Conservation (phyloP, 2,888 invertebrate genomes). For the Orthosia gracilis region DNA sequence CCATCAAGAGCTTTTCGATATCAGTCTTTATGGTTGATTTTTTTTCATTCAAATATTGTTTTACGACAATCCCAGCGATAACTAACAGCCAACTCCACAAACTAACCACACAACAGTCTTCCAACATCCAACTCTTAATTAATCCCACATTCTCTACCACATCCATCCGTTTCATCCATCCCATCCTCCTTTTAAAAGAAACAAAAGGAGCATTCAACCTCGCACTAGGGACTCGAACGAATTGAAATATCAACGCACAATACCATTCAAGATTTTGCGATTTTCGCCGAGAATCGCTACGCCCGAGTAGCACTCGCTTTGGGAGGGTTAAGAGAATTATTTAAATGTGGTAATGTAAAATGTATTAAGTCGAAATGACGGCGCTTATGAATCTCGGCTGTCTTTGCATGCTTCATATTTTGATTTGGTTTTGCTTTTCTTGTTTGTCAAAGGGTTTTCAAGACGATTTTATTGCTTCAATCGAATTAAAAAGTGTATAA, state of each 20-base stretch:
- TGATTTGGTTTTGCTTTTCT: conserved; percentile 3
- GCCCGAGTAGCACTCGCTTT: conserved; percentile 63
- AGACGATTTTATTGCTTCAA: neutral
- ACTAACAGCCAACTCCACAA: conserved; percentile 7
- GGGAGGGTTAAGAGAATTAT: conserved; percentile 74
- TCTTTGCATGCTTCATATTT: conserved; percentile 46
- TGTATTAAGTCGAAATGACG: conserved; percentile 61
- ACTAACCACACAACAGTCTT: neutral
- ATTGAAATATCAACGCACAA: conserved; percentile 85
- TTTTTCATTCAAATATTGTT: neutral
- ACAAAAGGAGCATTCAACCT: conserved; percentile 83
- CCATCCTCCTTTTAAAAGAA: conserved; percentile 67
- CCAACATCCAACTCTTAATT: conserved; percentile 26
- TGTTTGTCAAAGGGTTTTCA: neutral
- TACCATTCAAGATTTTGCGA: conserved; percentile 75
- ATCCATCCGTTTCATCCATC: conserved; percentile 71
- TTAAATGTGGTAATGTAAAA: conserved; percentile 71
- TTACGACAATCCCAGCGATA: neutral
- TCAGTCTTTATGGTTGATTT: no score
- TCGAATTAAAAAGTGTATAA: neutral
- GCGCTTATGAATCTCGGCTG: conserved; percentile 49
- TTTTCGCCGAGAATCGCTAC: conserved; percentile 67
- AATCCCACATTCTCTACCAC: conserved; percentile 58
- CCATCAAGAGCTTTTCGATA: no score
- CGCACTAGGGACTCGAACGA: conserved; percentile 73